A percentile compares a stretch with the other conserved stretches of the same genome.
Evolutionary conservation across 2,888 invertebrate species (phyloP).

Genomic region (Chloromyia formosa): DNA sequence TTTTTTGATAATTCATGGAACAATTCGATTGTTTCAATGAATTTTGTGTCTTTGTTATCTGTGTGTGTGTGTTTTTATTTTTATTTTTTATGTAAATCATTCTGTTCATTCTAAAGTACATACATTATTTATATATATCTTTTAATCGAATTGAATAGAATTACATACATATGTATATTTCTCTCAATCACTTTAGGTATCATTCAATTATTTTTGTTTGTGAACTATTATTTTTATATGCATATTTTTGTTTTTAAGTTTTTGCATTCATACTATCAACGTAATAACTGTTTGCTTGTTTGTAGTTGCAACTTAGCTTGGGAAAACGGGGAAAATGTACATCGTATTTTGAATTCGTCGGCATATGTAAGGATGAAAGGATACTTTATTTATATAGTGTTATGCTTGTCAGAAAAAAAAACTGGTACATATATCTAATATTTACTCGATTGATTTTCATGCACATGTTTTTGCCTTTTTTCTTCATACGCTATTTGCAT

Average conservation of each 20-base stretch:
- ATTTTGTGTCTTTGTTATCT: slow-evolving; percentile 18
- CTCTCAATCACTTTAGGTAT: not conserved
- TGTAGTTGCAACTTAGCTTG: no score
- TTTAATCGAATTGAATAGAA: not conserved
- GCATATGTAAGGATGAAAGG: no score
- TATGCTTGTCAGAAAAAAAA: no score
- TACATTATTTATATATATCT: not conserved
- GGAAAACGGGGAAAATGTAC: no score
- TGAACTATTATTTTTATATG: not conserved
- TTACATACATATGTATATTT: not conserved
- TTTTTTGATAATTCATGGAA: not conserved
- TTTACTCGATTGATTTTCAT: no score
- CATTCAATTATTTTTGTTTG: not conserved
- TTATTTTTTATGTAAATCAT: not conserved
- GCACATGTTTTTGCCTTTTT: no score
- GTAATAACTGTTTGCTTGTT: no score
- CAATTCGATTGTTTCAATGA: slow-evolving; percentile 27
- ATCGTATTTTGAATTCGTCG: no score
- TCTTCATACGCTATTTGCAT: no score
- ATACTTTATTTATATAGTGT: no score
- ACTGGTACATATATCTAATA: no score
- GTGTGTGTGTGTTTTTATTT: not conserved
- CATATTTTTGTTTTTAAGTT: not conserved
- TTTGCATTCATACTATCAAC: no score
- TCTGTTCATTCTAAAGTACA: slow-evolving; percentile 1